Percentiles rank a stretch among this genome's conserved stretches.
Conservation (phyloP, 2,888 invertebrate species). For the Xiphydria camelus region DNA sequence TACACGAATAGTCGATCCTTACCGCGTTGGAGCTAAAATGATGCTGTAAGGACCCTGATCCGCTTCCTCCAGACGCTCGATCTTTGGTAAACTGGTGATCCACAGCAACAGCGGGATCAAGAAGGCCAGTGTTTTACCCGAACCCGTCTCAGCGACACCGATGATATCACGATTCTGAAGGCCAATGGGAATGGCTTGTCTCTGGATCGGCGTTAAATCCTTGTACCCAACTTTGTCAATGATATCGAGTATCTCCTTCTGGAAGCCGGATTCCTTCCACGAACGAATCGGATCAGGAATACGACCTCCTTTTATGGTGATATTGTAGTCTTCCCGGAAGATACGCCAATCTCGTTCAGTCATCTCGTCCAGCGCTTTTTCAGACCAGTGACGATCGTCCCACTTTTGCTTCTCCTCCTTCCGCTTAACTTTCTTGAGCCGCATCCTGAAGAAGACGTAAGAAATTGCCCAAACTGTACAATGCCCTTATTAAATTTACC, state of each 20-base stretch:
- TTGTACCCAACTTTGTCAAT: conserved; percentile 94
- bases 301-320: conserved; percentile 95
- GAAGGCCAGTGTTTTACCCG: conserved; percentile 98
- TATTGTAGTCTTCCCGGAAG: conserved; percentile 98
- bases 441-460: conserved; percentile 57
- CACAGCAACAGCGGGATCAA: conserved; percentile 95
- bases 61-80: conserved; percentile 85
- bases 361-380: conserved; percentile 93
- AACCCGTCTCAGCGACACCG: conserved; percentile 99
- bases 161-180: conserved; percentile 94
- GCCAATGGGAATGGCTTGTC: conserved; percentile 99
- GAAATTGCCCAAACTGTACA: conserved; percentile 17
- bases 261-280: conserved; percentile 94
- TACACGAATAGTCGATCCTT: conserved; percentile 9
- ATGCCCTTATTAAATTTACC: not conserved
- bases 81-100: conserved; percentile 97
- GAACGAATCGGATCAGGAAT: conserved; percentile 94
- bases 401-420: conserved; percentile 98
- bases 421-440: conserved; percentile 88
- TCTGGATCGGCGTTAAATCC: conserved; percentile 98
- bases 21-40: conserved; percentile 94
- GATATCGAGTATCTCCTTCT: conserved; percentile 88
- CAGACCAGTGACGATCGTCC: conserved; percentile 99
- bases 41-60: conserved; percentile 98
- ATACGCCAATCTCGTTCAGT: conserved; percentile 99